Evolutionary conservation across 2,113 vertebrate genomes (phyloP), one percentile per base, ranked within the genome.

Genomic region (Dicerorhinus sumatrensis): DNA sequence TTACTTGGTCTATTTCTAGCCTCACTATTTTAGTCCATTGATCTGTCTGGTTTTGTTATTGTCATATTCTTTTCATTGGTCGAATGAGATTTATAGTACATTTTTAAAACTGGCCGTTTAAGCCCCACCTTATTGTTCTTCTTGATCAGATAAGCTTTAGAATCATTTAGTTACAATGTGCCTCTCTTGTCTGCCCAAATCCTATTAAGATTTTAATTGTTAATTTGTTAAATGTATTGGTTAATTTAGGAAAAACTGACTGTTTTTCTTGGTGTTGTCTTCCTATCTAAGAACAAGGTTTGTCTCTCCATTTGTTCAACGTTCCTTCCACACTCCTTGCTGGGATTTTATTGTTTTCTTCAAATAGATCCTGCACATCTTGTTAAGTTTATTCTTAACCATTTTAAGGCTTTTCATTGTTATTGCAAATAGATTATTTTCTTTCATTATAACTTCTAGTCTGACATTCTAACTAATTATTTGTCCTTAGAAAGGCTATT

Each of bases 311-410:
- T 46, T 48, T 56, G 36, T 72, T 91, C 70, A 8, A 8, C 65
- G 77, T 81, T 63, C 42, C 36, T 89, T 79, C 65, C 48, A 0
- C n/a, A 31, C 27, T 7, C n/a, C 46, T 95, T 58, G 39, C 36
- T 86, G 33, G 73, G 39, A 83, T 75, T 89, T 88, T 87, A 25
- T 36, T 93, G 42, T 72, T 94, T 92, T 82, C 70, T 94, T 89
- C 51, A 25, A 10, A 62, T 56, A 94, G 75, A 92, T 54, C 33
- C 48, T 39, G 58, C 5, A 1, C 4, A 13, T 86, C 42, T 88
- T 67, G 39, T 62, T 94, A 75, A 76, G 6, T 80, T 85, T 72
- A 81, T 65, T 46, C 27, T 21, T n/a, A 87, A 69, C n/a, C 69
- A 69, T 73, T 82, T 92, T 46, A 60, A 27, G 67, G 7, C 36